Evolutionary conservation across 2,888 invertebrate genomes (phyloP).

Genomic region (Bimastos eiseni): DNA sequence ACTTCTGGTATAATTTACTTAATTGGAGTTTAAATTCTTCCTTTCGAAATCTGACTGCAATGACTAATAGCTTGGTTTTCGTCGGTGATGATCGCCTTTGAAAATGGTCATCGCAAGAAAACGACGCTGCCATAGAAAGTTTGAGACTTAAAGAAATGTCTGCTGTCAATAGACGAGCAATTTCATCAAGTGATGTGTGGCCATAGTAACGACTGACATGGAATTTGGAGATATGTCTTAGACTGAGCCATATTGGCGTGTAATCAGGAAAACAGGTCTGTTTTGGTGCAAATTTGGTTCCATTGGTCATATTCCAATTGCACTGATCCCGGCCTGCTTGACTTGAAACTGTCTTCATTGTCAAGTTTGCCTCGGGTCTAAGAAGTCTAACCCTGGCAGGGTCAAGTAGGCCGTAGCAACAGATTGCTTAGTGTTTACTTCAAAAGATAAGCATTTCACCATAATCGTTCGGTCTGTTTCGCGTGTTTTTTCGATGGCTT

Average conservation of each 20-base stretch:
- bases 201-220: neutral
- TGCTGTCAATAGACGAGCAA: too few species aligned
- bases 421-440: neutral
- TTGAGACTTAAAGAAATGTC: too few species aligned
- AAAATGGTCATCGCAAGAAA: too few species aligned
- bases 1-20: neutral
- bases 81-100: neutral
- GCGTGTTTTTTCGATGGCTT: neutral
- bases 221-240: neutral
- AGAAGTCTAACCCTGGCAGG: neutral
- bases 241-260: neutral
- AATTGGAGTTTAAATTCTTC: neutral
- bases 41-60: neutral
- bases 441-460: neutral
- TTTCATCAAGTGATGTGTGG: too few species aligned
- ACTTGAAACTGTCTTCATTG: neutral
- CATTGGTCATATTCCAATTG: slow-evolving; percentile 14
- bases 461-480: neutral
- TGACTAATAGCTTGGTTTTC: neutral
- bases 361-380: neutral
- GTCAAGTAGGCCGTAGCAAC: neutral
- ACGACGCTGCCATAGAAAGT: too few species aligned
- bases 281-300: slow-evolving; percentile 18
- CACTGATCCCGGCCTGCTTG: slow-evolving; percentile 26
- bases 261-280: neutral